Base-by-base conservation (phyloP, 2,113 vertebrate species). In the Campylorhamphus procurvoides region DNA sequence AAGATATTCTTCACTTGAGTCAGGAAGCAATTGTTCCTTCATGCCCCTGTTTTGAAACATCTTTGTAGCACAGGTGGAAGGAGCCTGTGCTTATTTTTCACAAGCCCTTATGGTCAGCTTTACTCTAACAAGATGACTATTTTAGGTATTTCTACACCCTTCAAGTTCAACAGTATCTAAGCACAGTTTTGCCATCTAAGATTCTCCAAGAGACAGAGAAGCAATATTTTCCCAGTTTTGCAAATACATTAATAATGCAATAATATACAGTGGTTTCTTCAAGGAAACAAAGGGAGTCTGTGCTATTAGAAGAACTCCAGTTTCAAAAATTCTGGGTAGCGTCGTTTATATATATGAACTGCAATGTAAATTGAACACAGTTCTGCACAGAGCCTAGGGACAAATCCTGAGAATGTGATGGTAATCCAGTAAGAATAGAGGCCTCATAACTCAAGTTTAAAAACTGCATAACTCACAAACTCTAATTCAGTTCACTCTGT, bases 381-480 rank as follows among this genome's bases (percentile, higher is more conserved):
- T 52, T 80, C 46, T 66, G 37, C 59, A 82, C 9, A 89, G 71
- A 68, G 39, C 27, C 63, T 87, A 42, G 27, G 46, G 47, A 77
- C 0, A 0, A 37, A 90, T 71, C 47, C 39, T 59, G 33, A 58
- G 42, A 91, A 88, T 71, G 20, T 77, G 63, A 67, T 27, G 46
- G 63, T 59, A 86, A 37, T 44, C 42, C 27, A 87, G 50, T 25
- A 85, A 75, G 35, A 77, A 81, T 10, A 77, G 73, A 91, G n/a
- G 33, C 82, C 82, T 94, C 55, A 49, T 71, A 95, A 87, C 53
- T 91, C 37, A 73, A 81, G 55, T 80, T 94, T 74, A 14, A 88
- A 91, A 96, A 88, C 63, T 77, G 27, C 59, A 44, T 35, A 63
- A 55, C 59, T 77, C 75, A 80, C 59, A 80, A 96, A 95, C 59